Conservation (phyloP, 1,140 invertebrate species). For the Heliothis subflexa region DNA sequence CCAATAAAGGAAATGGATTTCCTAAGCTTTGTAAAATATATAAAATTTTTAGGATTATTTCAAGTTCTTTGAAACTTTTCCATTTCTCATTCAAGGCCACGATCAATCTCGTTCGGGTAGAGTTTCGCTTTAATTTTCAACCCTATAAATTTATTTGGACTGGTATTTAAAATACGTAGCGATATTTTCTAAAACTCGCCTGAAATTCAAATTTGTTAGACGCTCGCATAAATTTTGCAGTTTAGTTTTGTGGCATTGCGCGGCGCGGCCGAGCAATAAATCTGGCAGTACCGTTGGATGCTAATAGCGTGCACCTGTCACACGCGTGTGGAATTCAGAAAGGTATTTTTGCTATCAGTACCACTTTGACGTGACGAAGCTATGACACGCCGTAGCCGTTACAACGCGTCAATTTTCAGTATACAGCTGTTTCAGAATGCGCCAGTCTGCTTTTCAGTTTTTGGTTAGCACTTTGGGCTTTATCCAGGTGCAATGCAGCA, state of each 20-base stretch:
- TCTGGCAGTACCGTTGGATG: slow-evolving; percentile 58
- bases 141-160: slow-evolving; percentile 23
- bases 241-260: slow-evolving; percentile 61
- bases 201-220: slow-evolving; percentile 47
- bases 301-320: slow-evolving; percentile 66
- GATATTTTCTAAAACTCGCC: slow-evolving; percentile 42
- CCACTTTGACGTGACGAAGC: slow-evolving; percentile 27
- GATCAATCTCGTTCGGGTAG: slow-evolving; percentile 23
- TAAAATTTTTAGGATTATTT: slow-evolving; percentile 35
- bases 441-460: slow-evolving; percentile 7
- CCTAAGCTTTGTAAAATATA: slow-evolving; percentile 1
- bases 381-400: background rate
- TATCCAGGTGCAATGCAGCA: slow-evolving; percentile 30
- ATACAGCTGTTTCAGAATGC: slow-evolving; percentile 27
- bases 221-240: slow-evolving; percentile 43
- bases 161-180: slow-evolving; percentile 12
- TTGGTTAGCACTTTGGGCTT: background rate
- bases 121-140: slow-evolving; percentile 33
- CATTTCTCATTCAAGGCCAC: slow-evolving; percentile 35
- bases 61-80: slow-evolving; percentile 29
- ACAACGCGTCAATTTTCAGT: slow-evolving; percentile 24
- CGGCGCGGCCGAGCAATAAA: slow-evolving; percentile 61
- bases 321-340: slow-evolving; percentile 33
- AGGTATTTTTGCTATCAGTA: slow-evolving; percentile 42
- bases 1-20: slow-evolving; percentile 28